phyloP scores from a whole-genome alignment of 2,797 vertebrate species.

The Vireo griseus region DNA sequence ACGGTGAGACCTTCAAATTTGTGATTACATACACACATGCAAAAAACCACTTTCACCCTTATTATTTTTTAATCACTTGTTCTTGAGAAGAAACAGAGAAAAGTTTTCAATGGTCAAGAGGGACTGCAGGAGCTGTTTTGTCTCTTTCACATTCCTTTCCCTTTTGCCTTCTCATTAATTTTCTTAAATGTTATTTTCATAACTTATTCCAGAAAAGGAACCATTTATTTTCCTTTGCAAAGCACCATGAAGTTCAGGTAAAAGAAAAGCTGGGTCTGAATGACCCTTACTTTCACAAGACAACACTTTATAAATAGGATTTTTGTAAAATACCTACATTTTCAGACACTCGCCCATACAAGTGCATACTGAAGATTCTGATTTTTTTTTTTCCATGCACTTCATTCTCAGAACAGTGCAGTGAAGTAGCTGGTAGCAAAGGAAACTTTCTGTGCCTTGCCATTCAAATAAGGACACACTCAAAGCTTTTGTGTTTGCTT shows the following conservation, averaged over 20 bases:
- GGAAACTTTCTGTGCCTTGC: background rate
- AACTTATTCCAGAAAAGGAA: background rate
- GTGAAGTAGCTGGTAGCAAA: background rate
- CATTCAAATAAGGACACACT: background rate
- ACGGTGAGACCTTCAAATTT: background rate
- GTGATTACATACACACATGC: background rate
- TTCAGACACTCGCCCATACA: background rate
- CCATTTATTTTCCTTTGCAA: background rate
- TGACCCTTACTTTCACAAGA: background rate
- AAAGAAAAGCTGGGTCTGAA: background rate
- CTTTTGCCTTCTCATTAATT: background rate
- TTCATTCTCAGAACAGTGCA: background rate
- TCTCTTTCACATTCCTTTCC: background rate
- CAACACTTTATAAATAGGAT: background rate
- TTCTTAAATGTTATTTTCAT: background rate
- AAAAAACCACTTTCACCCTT: background rate
- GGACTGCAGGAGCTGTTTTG: background rate
- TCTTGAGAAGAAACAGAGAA: background rate
- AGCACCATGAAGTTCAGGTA: background rate
- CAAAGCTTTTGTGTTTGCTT: background rate
- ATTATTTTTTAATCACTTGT: background rate
- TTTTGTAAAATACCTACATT: background rate
- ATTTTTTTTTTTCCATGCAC: background rate
- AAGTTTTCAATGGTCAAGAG: background rate
- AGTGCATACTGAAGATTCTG: background rate